phyloP scores from a whole-genome alignment of 2,113 vertebrate genomes.

The Muntiacus reevesi region DNA sequence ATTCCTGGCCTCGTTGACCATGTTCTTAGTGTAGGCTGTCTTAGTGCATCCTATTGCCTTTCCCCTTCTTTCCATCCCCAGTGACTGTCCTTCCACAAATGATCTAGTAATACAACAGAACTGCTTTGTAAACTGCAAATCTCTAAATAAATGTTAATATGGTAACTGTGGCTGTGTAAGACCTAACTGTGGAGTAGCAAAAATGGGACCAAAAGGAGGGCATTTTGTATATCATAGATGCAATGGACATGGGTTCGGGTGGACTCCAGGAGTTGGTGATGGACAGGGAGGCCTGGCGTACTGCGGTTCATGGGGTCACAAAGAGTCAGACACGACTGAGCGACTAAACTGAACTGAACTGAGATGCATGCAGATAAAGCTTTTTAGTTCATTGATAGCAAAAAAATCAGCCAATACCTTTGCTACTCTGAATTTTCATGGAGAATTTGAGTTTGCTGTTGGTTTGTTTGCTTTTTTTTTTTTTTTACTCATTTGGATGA shows the following conservation, averaged over 20 bases:
- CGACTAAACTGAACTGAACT: too few relatives aligned
- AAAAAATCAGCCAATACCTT: not conserved
- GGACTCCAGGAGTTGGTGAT: too few relatives aligned
- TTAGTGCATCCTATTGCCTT: not conserved
- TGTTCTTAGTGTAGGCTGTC: not conserved
- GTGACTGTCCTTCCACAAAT: not conserved
- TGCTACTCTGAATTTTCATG: not conserved
- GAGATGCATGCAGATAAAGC: not conserved
- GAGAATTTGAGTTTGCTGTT: not conserved
- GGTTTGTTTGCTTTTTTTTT: not conserved
- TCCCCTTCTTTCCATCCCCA: not conserved
- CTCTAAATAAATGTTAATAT: not conserved
- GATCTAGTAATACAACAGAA: not conserved
- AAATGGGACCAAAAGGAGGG: not conserved
- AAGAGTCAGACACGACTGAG: too few relatives aligned
- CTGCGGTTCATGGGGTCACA: too few relatives aligned
- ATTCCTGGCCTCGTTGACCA: not conserved
- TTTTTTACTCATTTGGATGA: not conserved
- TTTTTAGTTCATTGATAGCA: not conserved
- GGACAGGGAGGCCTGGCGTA: too few relatives aligned
- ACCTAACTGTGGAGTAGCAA: not conserved
- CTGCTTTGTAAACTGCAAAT: not conserved
- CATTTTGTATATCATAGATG: not conserved
- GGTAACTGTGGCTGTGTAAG: not conserved
- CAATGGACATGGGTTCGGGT: too few relatives aligned